These are phyloP conservation scores for Ceratosolen solmsi DNA, from an alignment of 1,140 invertebrate genomes.

Conservation along the genomic window DNA sequence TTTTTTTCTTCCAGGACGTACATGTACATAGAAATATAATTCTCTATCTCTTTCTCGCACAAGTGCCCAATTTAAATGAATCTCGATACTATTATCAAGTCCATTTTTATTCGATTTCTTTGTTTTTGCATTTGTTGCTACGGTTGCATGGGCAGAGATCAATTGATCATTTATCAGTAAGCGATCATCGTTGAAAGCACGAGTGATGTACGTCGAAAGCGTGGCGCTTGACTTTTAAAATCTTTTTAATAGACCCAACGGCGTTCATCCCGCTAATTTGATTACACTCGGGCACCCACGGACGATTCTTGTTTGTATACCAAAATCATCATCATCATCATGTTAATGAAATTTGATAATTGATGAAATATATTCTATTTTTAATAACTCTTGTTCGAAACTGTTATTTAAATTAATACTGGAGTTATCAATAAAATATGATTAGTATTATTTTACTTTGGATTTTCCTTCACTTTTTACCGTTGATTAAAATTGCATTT, in stretches of 20 bases:
- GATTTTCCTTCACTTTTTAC: too few species aligned
- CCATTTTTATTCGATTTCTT: not conserved
- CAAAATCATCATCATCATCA: too few species aligned
- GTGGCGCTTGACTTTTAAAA: not conserved
- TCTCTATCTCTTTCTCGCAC: not conserved
- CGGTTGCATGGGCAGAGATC: not conserved
- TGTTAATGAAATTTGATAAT: too few species aligned
- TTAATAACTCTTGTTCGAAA: too few species aligned
- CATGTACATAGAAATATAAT: not conserved
- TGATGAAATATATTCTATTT: too few species aligned
- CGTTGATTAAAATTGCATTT: too few species aligned
- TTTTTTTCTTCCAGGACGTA: not conserved
- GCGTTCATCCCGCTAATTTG: not conserved
- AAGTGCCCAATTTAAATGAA: constrained; percentile 38
- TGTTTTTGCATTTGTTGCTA: not conserved
- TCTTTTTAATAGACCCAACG: not conserved
- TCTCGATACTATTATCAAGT: not conserved
- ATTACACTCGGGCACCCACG: not conserved
- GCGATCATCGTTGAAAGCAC: not conserved
- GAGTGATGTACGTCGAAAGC: not conserved
- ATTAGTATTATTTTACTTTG: too few species aligned
- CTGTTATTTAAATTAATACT: too few species aligned
- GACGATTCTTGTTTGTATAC: too few species aligned
- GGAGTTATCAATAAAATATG: too few species aligned
- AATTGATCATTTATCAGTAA: constrained; percentile 36